These are phyloP conservation scores for Didymodactylos carnosus DNA, from an alignment of 2,888 invertebrate genomes.

Conservation along the genomic window DNA sequence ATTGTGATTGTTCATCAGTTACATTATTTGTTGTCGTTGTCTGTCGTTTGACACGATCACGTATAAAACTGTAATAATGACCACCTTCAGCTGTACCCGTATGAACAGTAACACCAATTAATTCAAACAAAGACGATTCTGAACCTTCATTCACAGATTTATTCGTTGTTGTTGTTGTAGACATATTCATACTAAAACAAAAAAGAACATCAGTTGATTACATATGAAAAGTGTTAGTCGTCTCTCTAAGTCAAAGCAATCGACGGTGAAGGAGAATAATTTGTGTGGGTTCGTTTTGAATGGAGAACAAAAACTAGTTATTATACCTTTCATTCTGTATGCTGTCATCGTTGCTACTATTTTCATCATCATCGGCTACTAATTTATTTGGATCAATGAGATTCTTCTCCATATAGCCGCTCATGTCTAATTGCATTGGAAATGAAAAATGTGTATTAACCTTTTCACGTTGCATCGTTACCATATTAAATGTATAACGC, in stretches of 20 bases:
- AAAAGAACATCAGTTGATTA: background rate
- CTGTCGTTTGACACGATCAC: slow-evolving; percentile 45
- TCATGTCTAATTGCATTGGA: slow-evolving; percentile 75
- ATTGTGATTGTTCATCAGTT: background rate
- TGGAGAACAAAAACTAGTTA: too few species aligned
- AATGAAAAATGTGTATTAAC: slow-evolving; percentile 86
- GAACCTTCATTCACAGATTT: too few species aligned
- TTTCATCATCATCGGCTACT: background rate
- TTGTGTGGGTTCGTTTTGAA: too few species aligned
- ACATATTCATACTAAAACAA: background rate
- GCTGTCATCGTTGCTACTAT: too few species aligned
- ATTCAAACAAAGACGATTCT: slow-evolving; percentile 42
- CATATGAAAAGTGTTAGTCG: too few species aligned
- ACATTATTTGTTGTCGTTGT: background rate
- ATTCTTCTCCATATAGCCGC: slow-evolving; percentile 75
- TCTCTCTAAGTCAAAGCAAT: too few species aligned
- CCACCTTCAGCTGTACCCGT: slow-evolving; percentile 95
- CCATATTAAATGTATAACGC: slow-evolving; percentile 90
- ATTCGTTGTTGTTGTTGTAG: background rate
- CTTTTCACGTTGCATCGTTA: slow-evolving; percentile 87
- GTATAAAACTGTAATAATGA: slow-evolving; percentile 79
- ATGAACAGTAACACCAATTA: slow-evolving; percentile 83
- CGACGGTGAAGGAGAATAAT: too few species aligned
- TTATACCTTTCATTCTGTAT: background rate
- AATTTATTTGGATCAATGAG: slow-evolving; percentile 40